Evolutionary conservation across 2,113 vertebrate species (phyloP), one percentile per base, ranked within the genome.

Genomic region (Gavia stellata): DNA sequence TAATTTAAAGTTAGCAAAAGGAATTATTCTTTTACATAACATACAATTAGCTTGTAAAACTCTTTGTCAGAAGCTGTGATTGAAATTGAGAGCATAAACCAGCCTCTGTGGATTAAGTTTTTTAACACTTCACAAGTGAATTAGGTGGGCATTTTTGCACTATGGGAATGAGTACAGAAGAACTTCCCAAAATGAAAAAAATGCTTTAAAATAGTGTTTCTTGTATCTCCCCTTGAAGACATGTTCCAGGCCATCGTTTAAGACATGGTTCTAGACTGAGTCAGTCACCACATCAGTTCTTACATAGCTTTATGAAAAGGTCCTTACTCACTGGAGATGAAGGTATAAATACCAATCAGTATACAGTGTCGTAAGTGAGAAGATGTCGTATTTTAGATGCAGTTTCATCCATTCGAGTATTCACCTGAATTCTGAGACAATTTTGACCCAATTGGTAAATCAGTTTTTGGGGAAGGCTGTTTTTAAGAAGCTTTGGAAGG

Each of bases 401-500:
- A 42, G 7, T 40, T 87, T 75, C 23, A 59, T 78, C 36, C 45
- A 16, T 28, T 28, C 0, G 0, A 33, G 3, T 14, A 58, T 36
- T 12, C 25, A 33, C 21, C 31, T 55, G 49, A 70, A 81, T 77
- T 33, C 53, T 49, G 44, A 86, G 62, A 68, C 12, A 40, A 25
- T 77, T 67, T 80, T 82, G 44, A 68, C 29, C 18, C 16, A 24
- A 12, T 0, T 38, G 14, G 10, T 63, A 61, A 73, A 79, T 20
- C 1, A 44, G 0, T 14, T 72, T 78, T 65, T 12, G 2, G 14
- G 17, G 17, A 36, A 11, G 9, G 10, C 3, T n/a, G 1, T 12
- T 90, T 85, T 74, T 33, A 75, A 92, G 47, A 59, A 44, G 19
- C 6, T 67, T 79, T 47, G 24, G 38, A 26, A 87, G 16, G 14